Percentiles rank a stretch among this genome's conserved stretches.
phyloP scores from a whole-genome alignment of 2,797 vertebrate genomes.

The Monodelphis domestica region DNA sequence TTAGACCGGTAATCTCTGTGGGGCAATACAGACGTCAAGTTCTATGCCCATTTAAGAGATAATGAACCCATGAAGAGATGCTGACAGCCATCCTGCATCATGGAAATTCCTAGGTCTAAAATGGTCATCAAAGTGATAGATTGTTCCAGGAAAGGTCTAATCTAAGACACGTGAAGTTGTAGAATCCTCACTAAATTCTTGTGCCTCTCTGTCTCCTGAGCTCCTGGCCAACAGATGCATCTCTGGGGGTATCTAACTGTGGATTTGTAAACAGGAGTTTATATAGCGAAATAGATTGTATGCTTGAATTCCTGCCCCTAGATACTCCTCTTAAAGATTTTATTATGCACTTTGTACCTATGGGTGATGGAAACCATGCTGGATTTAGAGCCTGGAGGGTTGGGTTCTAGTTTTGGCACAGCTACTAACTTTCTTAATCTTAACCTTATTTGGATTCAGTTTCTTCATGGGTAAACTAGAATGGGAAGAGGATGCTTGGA shows the following conservation, averaged over 20 bases:
- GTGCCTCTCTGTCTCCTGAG: background rate
- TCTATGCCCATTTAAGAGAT: slow-evolving; percentile 71
- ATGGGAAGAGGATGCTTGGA: background rate
- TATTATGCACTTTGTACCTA: background rate
- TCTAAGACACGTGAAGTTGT: slow-evolving; percentile 46
- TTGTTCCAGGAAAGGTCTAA: slow-evolving; percentile 65
- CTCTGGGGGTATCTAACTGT: background rate
- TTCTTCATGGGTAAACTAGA: background rate
- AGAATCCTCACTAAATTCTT: too few relatives aligned
- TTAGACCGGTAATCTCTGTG: slow-evolving; percentile 31
- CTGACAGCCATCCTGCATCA: slow-evolving; percentile 68
- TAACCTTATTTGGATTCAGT: background rate
- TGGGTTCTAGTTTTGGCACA: background rate
- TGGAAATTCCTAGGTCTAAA: slow-evolving; percentile 78
- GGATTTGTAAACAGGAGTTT: slow-evolving; percentile 14
- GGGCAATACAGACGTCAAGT: slow-evolving; percentile 62
- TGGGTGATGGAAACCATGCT: background rate
- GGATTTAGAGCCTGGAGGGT: background rate
- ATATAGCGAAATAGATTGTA: background rate
- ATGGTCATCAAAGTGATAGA: slow-evolving; percentile 77
- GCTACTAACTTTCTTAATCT: background rate
- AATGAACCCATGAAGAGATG: slow-evolving; percentile 58
- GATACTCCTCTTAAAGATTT: background rate
- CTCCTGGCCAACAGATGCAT: background rate
- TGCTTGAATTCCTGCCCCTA: background rate